These are phyloP conservation scores for Trachops cirrhosus DNA, from an alignment of 2,797 vertebrate genomes.

Conservation along the genomic window DNA sequence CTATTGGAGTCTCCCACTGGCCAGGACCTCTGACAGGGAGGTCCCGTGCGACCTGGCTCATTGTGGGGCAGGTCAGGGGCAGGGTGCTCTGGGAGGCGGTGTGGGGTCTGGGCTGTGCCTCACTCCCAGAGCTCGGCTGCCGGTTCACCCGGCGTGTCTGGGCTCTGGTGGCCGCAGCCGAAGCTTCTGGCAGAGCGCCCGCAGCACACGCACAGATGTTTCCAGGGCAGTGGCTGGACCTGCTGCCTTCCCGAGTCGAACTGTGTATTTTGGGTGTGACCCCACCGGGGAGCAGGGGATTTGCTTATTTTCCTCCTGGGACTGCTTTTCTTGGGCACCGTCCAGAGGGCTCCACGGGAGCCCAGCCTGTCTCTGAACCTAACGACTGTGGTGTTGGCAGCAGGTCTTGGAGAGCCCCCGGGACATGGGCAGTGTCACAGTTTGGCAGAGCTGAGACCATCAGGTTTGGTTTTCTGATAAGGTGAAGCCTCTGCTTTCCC, in stretches of 20 bases:
- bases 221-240: neutral
- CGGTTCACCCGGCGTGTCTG: neutral
- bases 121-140: neutral
- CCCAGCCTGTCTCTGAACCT: neutral
- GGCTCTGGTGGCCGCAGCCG: neutral
- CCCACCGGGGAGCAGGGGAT: neutral
- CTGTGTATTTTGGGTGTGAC: neutral
- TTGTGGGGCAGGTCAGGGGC: neutral
- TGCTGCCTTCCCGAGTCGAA: neutral
- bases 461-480: neutral
- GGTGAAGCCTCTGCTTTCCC: neutral
- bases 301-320: neutral
- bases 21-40: neutral
- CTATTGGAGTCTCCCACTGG: fast-evolving
- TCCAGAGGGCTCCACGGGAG: neutral
- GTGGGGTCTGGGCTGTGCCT: neutral
- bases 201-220: neutral
- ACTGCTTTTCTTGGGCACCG: neutral
- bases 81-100: neutral
- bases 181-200: neutral
- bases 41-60: neutral
- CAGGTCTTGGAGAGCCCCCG: neutral
- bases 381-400: neutral
- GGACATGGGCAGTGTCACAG: fast-evolving
- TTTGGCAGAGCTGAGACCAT: neutral